Percentiles rank a stretch among this genome's conserved stretches.
Conservation (phyloP, 2,113 vertebrate genomes). For the Ptychochromis oligacanthus region DNA sequence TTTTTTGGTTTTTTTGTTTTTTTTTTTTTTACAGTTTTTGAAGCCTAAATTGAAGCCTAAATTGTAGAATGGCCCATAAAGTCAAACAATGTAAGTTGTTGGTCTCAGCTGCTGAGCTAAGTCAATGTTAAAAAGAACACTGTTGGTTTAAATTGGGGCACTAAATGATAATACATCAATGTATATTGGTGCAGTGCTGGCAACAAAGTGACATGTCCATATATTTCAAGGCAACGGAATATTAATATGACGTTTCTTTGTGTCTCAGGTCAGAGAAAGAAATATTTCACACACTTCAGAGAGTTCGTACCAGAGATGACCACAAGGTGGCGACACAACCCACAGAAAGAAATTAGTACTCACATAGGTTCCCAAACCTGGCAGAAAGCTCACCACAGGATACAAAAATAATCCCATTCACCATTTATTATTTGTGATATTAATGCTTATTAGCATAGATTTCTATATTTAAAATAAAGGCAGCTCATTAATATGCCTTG, state of each 20-base stretch:
- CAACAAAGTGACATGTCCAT: background rate
- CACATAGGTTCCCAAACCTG: background rate
- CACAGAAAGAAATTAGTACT: background rate
- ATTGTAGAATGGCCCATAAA: no score
- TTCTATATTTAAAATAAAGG: slow-evolving; percentile 48
- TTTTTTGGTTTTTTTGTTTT: no score
- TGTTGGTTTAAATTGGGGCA: no score
- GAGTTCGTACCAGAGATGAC: background rate
- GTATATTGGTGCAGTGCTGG: background rate
- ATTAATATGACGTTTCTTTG: background rate
- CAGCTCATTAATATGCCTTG: slow-evolving; percentile 11
- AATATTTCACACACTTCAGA: background rate
- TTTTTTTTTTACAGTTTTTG: no score
- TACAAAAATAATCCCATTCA: slow-evolving; percentile 43
- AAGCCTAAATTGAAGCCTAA: no score
- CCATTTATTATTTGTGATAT: slow-evolving; percentile 42
- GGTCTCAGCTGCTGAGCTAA: no score
- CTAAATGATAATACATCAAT: background rate
- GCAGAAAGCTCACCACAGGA: slow-evolving; percentile 8
- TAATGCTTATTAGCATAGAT: slow-evolving; percentile 39
- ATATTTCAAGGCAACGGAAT: background rate
- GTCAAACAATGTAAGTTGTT: background rate
- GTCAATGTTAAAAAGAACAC: no score
- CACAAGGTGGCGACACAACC: slow-evolving; percentile 64
- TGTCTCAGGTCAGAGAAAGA: background rate